phyloP scores from a whole-genome alignment of 2,797 vertebrate genomes.

The Coracias cyanogaster region DNA sequence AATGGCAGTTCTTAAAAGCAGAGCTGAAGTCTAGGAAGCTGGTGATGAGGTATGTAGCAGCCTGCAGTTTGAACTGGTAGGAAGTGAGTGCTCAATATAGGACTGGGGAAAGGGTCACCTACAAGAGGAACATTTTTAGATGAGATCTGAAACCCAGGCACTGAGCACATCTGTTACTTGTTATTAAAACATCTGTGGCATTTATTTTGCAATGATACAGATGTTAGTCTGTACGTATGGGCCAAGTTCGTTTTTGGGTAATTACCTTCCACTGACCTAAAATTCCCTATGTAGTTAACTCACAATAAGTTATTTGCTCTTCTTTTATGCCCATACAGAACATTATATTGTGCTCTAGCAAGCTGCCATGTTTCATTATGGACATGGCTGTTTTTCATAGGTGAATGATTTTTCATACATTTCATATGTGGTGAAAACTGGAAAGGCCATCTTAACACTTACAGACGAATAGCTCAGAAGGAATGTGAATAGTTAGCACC shows the following conservation, averaged over 20 bases:
- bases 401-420: background rate
- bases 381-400: background rate
- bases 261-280: conserved; percentile 45
- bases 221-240: background rate
- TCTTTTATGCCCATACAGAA: background rate
- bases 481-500: conserved; percentile 31
- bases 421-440: background rate
- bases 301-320: conserved; percentile 18
- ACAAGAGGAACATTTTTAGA: background rate
- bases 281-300: conserved; percentile 8
- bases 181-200: conserved; percentile 54
- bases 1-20: background rate
- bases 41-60: background rate
- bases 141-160: background rate
- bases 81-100: background rate
- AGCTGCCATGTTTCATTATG: background rate
- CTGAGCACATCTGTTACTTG: conserved; percentile 30
- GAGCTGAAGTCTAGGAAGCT: background rate
- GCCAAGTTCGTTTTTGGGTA: conserved; percentile 45
- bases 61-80: background rate
- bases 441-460: background rate
- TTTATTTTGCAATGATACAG: conserved; percentile 51
- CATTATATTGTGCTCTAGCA: background rate
- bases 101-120: background rate
- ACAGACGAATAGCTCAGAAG: background rate